A percentile compares a stretch with the other conserved stretches of the same genome.
Conservation (phyloP, 2,113 vertebrate genomes). For the Delphinus delphis region DNA sequence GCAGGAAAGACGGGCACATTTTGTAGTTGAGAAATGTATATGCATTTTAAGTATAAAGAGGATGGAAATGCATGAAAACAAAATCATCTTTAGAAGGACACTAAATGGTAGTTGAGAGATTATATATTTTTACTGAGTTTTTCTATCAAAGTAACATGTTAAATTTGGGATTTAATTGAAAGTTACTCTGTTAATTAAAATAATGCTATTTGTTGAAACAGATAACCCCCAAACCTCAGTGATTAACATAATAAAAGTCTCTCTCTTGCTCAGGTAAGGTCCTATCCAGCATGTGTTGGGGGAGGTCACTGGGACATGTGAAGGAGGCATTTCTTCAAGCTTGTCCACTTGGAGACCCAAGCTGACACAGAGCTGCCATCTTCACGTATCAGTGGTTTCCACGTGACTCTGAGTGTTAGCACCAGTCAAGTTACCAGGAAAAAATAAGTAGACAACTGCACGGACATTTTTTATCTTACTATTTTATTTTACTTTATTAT, state of each 20-base stretch:
- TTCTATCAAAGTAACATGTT: background rate
- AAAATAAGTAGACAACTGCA: background rate
- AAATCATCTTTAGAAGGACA: background rate
- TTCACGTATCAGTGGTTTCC: background rate
- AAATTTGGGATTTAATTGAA: background rate
- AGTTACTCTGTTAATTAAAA: background rate
- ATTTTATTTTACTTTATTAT: background rate
- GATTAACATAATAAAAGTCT: background rate
- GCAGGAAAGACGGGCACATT: background rate
- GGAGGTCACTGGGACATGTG: fast-evolving
- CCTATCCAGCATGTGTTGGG: fast-evolving
- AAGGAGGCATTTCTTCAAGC: background rate
- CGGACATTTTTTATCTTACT: background rate
- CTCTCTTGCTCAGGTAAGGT: background rate
- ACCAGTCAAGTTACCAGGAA: background rate
- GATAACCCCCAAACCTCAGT: background rate
- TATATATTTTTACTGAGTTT: background rate
- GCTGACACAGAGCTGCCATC: fast-evolving
- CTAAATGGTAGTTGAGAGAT: background rate
- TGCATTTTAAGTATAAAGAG: background rate
- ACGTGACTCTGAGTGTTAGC: background rate
- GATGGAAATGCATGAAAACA: background rate
- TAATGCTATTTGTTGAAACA: background rate
- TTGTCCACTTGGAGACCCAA: background rate
- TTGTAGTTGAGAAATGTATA: background rate